Conservation (phyloP, 2,888 invertebrate genomes). For the Ethmia dodecea region DNA sequence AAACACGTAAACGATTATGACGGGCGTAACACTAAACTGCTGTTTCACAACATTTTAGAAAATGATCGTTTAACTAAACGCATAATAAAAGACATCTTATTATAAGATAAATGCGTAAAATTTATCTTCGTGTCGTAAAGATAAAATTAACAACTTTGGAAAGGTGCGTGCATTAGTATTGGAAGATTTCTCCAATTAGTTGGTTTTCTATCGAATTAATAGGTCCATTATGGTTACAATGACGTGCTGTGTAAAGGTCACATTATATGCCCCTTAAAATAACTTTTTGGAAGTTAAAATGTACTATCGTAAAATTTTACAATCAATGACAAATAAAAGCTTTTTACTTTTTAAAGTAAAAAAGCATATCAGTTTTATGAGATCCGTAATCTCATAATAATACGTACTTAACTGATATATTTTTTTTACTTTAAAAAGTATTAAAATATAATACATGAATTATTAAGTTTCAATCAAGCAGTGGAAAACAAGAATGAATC, state of each 20-base stretch:
- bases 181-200: conserved; percentile 47
- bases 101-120: conserved; percentile 17
- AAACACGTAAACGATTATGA: conserved; percentile 6
- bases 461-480: too few species aligned
- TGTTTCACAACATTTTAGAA: conserved; percentile 8
- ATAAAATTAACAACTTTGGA: conserved; percentile 22
- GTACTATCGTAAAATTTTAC: too few species aligned
- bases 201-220: conserved; percentile 43
- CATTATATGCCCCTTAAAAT: not conserved
- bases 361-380: too few species aligned
- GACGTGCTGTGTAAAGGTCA: not conserved
- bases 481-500: too few species aligned
- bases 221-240: conserved; percentile 16
- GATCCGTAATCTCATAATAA: too few species aligned
- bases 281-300: too few species aligned
- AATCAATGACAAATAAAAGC: too few species aligned
- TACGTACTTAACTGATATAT: too few species aligned
- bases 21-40: conserved; percentile 3
- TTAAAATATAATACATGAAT: too few species aligned
- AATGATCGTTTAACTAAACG: conserved; percentile 21
- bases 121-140: conserved; percentile 22
- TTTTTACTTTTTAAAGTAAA: too few species aligned
- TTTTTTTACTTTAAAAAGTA: too few species aligned
- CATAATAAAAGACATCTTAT: conserved; percentile 23
- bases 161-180: conserved; percentile 27